Percentiles rank a stretch among this genome's conserved stretches.
Conservation (phyloP, 2,888 invertebrate genomes). For the Stenoptilia bipunctidactyla region DNA sequence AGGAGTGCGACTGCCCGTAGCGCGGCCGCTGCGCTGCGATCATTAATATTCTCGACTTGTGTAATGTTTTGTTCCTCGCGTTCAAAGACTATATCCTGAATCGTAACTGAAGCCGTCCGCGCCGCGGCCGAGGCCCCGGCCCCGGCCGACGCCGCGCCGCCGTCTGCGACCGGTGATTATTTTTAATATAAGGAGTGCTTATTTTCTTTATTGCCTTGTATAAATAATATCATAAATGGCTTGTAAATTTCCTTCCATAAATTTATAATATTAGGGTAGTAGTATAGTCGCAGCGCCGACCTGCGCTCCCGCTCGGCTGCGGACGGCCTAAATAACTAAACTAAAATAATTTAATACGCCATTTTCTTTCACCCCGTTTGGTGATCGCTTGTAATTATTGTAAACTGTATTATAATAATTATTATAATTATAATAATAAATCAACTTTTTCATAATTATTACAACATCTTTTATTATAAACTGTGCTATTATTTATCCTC, state of each 20-base stretch:
- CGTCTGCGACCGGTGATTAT: conserved; percentile 1
- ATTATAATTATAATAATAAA: conserved; percentile 70
- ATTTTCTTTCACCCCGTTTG: conserved; percentile 71
- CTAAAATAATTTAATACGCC: conserved; percentile 58
- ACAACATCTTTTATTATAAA: conserved; percentile 43
- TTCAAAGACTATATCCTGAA: conserved; percentile 71
- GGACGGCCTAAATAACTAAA: conserved; percentile 1
- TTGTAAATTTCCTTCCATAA: conserved; percentile 1
- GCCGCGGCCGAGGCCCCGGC: conserved; percentile 27
- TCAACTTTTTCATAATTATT: conserved; percentile 72
- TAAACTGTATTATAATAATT: conserved; percentile 72
- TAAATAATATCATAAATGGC: conserved; percentile 4
- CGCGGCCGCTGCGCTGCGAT: conserved; percentile 57
- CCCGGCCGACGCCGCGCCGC: too few species aligned
- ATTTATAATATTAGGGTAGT: not conserved
- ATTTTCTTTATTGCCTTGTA: conserved; percentile 2
- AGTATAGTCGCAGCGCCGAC: not conserved
- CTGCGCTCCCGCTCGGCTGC: conserved; percentile 4
- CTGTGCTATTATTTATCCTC: conserved; percentile 4
- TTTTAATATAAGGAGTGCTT: conserved; percentile 1
- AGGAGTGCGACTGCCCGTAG: conserved; percentile 95
- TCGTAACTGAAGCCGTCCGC: conserved; percentile 27
- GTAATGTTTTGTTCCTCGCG: conserved; percentile 71
- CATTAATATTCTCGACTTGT: conserved; percentile 69
- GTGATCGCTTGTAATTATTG: conserved; percentile 72